Base-by-base conservation (phyloP, 2,888 invertebrate genomes). In the Ophioninae sp. region DNA sequence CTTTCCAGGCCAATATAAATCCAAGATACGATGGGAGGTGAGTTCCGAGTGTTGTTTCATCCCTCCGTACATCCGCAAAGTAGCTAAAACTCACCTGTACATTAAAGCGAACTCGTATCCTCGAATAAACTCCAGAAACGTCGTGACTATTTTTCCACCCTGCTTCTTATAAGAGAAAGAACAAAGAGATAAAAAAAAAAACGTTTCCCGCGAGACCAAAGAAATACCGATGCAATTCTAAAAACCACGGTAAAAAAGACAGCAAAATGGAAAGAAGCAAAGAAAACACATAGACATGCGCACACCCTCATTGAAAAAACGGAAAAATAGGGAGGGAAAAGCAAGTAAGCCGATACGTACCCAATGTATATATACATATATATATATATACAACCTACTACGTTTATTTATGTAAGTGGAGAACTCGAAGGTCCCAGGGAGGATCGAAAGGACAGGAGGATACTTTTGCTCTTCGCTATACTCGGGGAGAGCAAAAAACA, bases 171-270 rank as follows among this genome's bases (percentile, higher is more conserved):
- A 72, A 79, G 56, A 82, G 58, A 20, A 56, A 8, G 17, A 64
- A 22, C 6, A 37, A 37, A 39, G 67, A 30, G 79, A 58, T 44
- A 76, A 72, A 5, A 37, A 5, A 37, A 37, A 39, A 63, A 30
- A 77, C 58, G 30, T 78, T 78, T 81, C 74, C 83, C 85, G 84
- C 76, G 86, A 85, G 81, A 64, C 73, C 56, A 58, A 59, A 73
- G 68, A 77, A 63, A 64, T 30, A 30, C 74, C 44, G n/a, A 69
- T 65, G 37, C n/a, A 41, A 59, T 59, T 22, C 65, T 37, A 59
- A 76, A 39, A 78, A 78, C 69, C 64, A 80, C 56, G 8, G 39
- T 30, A 13, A 23, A 20, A 20, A 68, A 76, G 65, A 30, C 30
- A 30, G 30, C 30, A 20, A 76, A 67, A 58, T 76, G 37, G 30